phyloP scores from a whole-genome alignment of 2,888 invertebrate species.

The Mechanitis mazaeus region DNA sequence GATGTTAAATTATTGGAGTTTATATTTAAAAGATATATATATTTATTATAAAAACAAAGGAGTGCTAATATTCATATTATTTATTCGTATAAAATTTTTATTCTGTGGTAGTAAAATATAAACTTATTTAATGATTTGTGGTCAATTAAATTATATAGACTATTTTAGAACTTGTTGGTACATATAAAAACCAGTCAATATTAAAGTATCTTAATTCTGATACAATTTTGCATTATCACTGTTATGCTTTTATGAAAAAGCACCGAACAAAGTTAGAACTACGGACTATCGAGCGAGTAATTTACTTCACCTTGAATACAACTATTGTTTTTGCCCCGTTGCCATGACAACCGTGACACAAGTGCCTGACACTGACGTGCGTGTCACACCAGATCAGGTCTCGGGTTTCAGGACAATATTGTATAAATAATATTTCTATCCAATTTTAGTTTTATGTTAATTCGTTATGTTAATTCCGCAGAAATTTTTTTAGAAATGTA shows the following conservation, averaged over 20 bases:
- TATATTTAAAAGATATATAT: no score
- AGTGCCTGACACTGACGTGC: slow-evolving; percentile 32
- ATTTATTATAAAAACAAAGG: no score
- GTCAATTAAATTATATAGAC: no score
- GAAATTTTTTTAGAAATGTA: no score
- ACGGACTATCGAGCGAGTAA: slow-evolving; percentile 22
- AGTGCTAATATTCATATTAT: no score
- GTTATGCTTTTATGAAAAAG: not conserved
- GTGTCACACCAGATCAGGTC: slow-evolving; percentile 17
- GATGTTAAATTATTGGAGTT: not conserved
- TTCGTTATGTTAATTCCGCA: not conserved
- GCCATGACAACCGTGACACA: slow-evolving; percentile 38
- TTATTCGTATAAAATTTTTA: no score
- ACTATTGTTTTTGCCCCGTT: slow-evolving; percentile 43
- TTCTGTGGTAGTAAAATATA: no score
- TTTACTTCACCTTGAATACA: slow-evolving; percentile 28
- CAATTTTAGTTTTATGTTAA: not conserved
- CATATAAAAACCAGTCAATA: no score
- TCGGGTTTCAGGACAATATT: not conserved
- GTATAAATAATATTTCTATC: slow-evolving; percentile 6
- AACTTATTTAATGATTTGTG: no score
- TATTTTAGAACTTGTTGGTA: no score
- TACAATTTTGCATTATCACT: slow-evolving; percentile 4
- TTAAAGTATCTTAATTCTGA: not conserved
- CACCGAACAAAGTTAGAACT: not conserved